Conservation (phyloP, 1,140 invertebrate genomes). For the Anastrepha ludens region DNA sequence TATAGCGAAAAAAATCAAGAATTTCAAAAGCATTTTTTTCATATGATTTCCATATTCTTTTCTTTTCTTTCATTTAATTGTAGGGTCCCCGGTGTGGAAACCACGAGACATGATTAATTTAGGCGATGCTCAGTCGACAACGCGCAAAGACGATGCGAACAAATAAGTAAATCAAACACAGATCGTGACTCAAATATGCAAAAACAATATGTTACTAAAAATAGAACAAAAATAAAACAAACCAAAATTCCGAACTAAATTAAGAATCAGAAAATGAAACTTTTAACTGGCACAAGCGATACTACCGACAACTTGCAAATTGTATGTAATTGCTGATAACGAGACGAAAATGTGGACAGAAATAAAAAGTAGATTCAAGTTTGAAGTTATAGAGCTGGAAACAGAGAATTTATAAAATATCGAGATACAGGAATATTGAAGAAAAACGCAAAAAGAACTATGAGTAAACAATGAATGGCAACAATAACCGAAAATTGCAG, state of each 20-base stretch:
- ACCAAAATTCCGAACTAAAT: not conserved
- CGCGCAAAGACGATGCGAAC: constrained; percentile 74
- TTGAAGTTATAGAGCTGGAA: too few relatives aligned
- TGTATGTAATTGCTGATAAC: constrained; percentile 8
- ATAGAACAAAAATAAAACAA: not conserved
- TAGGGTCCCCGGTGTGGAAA: constrained; percentile 94
- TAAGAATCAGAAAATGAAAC: not conserved
- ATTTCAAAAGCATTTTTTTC: constrained; percentile 63
- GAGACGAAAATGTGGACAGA: constrained; percentile 21
- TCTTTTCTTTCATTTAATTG: constrained; percentile 77
- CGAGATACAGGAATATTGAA: too few relatives aligned
- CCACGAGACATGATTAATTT: constrained; percentile 83
- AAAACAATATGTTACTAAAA: not conserved
- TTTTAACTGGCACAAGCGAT: constrained; percentile 3
- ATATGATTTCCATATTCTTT: constrained; percentile 74
- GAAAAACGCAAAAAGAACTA: too few relatives aligned
- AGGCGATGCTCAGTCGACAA: constrained; percentile 75
- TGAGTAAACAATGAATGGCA: too few relatives aligned
- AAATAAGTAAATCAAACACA: constrained; percentile 41
- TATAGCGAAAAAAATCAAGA: constrained; percentile 42
- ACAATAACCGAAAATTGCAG: too few relatives aligned
- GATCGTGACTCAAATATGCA: constrained; percentile 34
- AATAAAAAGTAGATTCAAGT: not conserved
- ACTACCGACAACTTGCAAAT: not conserved
- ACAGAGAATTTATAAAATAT: too few relatives aligned